Conservation (phyloP, 2,888 invertebrate genomes). For the Pteria penguin region DNA sequence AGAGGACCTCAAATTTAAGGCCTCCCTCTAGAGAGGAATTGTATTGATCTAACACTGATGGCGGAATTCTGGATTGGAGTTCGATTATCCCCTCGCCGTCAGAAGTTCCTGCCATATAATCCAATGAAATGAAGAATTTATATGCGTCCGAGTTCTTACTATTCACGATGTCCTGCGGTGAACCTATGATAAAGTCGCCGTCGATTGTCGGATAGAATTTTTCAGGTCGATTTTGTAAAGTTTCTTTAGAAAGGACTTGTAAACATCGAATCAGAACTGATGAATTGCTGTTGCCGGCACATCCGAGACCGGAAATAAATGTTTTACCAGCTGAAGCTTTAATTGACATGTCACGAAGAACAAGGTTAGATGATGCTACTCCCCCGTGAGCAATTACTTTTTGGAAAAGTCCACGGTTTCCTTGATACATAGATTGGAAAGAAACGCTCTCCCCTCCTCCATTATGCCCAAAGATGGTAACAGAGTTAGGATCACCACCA, state of each 20-base stretch:
- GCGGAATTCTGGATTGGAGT: background rate
- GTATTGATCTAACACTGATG: background rate
- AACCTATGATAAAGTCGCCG: constrained; percentile 10
- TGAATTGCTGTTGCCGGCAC: background rate
- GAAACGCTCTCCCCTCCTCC: constrained; percentile 81
- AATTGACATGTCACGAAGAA: background rate
- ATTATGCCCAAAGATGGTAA: constrained; percentile 96
- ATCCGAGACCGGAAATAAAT: background rate
- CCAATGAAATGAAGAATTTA: background rate
- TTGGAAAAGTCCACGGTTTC: constrained; percentile 53
- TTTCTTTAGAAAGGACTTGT: background rate
- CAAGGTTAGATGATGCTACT: constrained; percentile 11
- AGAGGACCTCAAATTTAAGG: constrained; percentile 2
- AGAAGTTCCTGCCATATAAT: constrained; percentile 17
- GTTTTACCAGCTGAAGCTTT: background rate
- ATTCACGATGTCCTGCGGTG: background rate
- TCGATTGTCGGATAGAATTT: constrained; percentile 4
- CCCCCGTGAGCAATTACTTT: constrained; percentile 58
- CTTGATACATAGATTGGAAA: constrained; percentile 45
- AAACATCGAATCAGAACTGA: background rate
- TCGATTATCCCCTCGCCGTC: constrained; percentile 3
- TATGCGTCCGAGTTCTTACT: background rate
- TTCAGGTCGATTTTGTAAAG: background rate
- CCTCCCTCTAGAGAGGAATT: background rate
- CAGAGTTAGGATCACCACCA: constrained; percentile 90